Evolutionary conservation across 2,888 invertebrate species (phyloP).

Genomic region (Drosophila bunnanda): DNA sequence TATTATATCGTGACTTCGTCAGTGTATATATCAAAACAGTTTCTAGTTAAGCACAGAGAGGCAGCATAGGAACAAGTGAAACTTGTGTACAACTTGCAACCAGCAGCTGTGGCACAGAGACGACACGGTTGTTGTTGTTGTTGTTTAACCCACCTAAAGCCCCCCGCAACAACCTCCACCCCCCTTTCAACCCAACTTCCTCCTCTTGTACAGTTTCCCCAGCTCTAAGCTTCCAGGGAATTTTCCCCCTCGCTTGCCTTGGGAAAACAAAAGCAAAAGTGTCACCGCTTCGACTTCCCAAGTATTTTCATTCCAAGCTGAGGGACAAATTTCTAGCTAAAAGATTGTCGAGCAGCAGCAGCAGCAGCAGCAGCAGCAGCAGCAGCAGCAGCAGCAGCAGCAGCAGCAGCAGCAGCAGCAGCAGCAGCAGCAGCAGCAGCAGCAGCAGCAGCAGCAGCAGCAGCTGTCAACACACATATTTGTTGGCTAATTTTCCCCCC

Average conservation of each 20-base stretch:
- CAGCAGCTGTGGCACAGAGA: slow-evolving; percentile 25
- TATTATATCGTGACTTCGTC: neutral
- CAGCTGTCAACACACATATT: slow-evolving; percentile 55
- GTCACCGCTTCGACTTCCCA: slow-evolving; percentile 46
- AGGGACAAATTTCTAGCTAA: slow-evolving; percentile 55
- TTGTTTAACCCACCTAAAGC: slow-evolving; percentile 11
- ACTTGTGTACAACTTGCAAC: slow-evolving; percentile 53
- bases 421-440: slow-evolving; percentile 36
- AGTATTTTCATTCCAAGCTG: slow-evolving; percentile 52
- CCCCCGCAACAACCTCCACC: too few relatives aligned
- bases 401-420: slow-evolving; percentile 46
- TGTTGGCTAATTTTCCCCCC: slow-evolving; percentile 29
- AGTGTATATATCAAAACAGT: slow-evolving; percentile 38
- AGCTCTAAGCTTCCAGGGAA: slow-evolving; percentile 26
- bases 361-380: slow-evolving; percentile 10
- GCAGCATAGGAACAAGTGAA: slow-evolving; percentile 37
- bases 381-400: slow-evolving; percentile 46
- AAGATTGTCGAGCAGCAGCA: slow-evolving; percentile 62
- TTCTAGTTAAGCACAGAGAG: slow-evolving; percentile 34
- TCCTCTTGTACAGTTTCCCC: slow-evolving; percentile 2
- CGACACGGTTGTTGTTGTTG: neutral
- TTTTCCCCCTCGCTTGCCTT: slow-evolving; percentile 9
- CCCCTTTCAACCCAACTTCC: slow-evolving; percentile 18
- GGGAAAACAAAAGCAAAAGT: slow-evolving; percentile 73
- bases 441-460: slow-evolving; percentile 32